Percentiles rank a stretch among this genome's conserved stretches.
phyloP scores from a whole-genome alignment of 2,888 invertebrate genomes.

The Idaea dimidiata region DNA sequence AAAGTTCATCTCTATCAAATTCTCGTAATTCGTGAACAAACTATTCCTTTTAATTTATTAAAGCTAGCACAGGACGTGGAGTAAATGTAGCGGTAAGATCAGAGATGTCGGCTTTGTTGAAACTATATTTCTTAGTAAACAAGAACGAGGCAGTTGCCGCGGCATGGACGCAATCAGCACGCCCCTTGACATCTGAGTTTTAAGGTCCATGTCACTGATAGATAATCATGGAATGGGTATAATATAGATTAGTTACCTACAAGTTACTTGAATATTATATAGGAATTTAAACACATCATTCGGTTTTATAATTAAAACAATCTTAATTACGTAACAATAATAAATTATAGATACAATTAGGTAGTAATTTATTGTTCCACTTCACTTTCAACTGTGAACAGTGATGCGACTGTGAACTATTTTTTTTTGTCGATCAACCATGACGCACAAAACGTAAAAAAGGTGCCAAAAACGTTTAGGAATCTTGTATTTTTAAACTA shows the following conservation, averaged over 20 bases:
- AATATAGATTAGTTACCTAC: background rate
- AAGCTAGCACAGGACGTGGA: constrained; percentile 24
- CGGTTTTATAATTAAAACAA: background rate
- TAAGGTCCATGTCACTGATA: constrained; percentile 43
- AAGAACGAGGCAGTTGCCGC: constrained; percentile 40
- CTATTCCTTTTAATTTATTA: constrained; percentile 27
- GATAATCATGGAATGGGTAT: constrained; percentile 14
- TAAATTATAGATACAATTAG: background rate
- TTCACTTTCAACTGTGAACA: constrained; percentile 52
- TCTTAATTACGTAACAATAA: background rate
- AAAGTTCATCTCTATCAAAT: background rate
- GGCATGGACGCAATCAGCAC: constrained; percentile 53
- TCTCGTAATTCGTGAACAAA: constrained; percentile 8
- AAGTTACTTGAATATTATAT: background rate
- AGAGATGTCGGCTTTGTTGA: constrained; percentile 58
- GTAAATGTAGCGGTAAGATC: constrained; percentile 56
- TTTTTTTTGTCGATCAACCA: constrained; percentile 60
- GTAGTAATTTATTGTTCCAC: background rate
- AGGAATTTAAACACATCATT: background rate
- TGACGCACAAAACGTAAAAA: constrained; percentile 47
- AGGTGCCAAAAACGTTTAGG: constrained; percentile 48
- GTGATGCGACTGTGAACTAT: constrained; percentile 47
- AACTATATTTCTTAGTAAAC: constrained; percentile 55
- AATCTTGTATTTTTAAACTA: constrained; percentile 37
- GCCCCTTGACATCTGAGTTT: constrained; percentile 62